Percentiles rank a stretch among this genome's conserved stretches.
Conservation (phyloP, 1,140 invertebrate genomes). For the Luehdorfia chinensis region DNA sequence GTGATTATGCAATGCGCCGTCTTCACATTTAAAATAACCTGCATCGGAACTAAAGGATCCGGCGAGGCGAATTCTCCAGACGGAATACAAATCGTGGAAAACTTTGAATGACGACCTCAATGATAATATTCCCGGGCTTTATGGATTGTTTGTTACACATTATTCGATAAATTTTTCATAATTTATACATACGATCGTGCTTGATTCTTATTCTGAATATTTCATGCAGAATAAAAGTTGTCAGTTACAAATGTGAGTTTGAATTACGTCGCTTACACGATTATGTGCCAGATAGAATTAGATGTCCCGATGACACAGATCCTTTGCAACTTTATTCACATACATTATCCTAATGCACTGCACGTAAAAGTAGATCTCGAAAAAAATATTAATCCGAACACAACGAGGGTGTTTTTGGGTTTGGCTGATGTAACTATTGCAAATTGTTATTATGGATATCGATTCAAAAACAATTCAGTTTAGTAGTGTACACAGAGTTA, state of each 20-base stretch:
- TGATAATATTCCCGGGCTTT: constrained; percentile 47
- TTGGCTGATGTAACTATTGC: not conserved
- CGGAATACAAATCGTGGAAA: constrained; percentile 72
- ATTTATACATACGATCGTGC: constrained; percentile 3
- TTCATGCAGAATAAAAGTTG: not conserved
- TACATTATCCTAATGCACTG: constrained; percentile 3
- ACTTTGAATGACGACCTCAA: constrained; percentile 61
- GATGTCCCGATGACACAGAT: constrained; percentile 6
- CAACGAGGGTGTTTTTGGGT: not conserved
- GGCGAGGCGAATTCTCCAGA: constrained; percentile 66
- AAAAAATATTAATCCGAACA: not conserved
- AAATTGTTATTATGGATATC: not conserved
- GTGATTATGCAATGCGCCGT: constrained; percentile 70
- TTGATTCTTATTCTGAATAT: constrained; percentile 7
- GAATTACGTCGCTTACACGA: not conserved
- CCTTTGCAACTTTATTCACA: constrained; percentile 6
- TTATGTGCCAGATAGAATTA: not conserved
- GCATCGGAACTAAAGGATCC: constrained; percentile 63
- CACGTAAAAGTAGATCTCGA: no score
- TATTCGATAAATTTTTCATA: constrained; percentile 20
- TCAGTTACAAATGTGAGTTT: not conserved
- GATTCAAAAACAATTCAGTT: not conserved
- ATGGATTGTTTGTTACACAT: constrained; percentile 36
- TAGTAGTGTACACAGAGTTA: no score
- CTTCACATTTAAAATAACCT: constrained; percentile 72